Base-by-base conservation (phyloP, 2,797 vertebrate genomes). In the Notoglanidium macrostoma region DNA sequence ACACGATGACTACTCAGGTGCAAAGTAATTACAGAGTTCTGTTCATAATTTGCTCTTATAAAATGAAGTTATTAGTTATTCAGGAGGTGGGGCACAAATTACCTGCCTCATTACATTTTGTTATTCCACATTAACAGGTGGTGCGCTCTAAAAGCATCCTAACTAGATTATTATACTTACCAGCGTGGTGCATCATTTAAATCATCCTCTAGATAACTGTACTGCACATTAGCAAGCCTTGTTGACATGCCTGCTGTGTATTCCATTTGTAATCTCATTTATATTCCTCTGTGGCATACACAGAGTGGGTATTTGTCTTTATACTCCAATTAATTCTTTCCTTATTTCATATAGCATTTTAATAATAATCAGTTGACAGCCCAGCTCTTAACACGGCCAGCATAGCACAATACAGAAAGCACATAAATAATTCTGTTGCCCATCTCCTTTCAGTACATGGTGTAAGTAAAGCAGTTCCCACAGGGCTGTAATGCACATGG, bases 161-260 rank as follows among this genome's bases (percentile, higher is more conserved):
- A 88, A 89, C 87, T 84, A 81, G 84, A 68, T 86, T 86, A 81
- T 81, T 79, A 79, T 68, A 72, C 61, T 72, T 85, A 81, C 19
- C 80, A 86, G 84, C 82, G 76, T 88, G 57, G 67, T 73, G 74
- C 83, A 85, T 79, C 49, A 32, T 80, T 80, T 84, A 67, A 73
- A 86, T 79, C 67, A 26, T 54, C 49, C 23, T 57, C 76, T 67
- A 84, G 74, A 85, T 85, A 82, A 83, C 44, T 72, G 49, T 67
- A 63, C 73, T 68, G 63, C 74, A 72, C 21, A 78, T 65, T 15
- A 55, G 32, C 72, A 78, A 49, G n/a, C 65, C n/a, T 79, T 70
- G 63, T 84, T 84, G 65, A 49, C n/a, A 21, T 51, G 19, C 11
- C 46, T 76, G 44, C 29, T 87, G 57, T 40, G 32, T 35, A 59